Evolutionary conservation across 2,797 vertebrate species (phyloP).

Genomic region (Vipera ursinii): DNA sequence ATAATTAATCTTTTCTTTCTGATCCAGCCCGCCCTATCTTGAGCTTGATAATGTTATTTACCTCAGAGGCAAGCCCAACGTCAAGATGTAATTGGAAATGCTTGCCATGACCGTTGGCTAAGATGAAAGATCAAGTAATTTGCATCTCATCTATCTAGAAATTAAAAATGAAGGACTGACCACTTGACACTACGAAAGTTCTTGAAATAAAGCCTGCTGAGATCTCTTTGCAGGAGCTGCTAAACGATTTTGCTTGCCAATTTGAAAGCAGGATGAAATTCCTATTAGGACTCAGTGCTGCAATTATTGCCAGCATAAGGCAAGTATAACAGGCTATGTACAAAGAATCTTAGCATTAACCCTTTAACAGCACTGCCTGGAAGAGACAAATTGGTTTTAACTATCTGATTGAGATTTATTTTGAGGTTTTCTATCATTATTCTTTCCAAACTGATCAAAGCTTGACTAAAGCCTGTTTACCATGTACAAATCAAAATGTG

Average conservation of each 20-base stretch:
- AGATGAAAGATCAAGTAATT: conserved; percentile 64
- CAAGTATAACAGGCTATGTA: conserved; percentile 43
- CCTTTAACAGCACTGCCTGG: not conserved
- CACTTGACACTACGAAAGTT: conserved; percentile 68
- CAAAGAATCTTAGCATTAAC: conserved; percentile 47
- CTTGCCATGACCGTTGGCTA: conserved; percentile 58
- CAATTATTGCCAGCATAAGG: conserved; percentile 61
- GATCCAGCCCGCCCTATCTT: conserved; percentile 43
- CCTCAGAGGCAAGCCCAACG: conserved; percentile 48
- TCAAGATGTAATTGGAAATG: conserved; percentile 59
- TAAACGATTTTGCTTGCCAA: conserved; percentile 61
- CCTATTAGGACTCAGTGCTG: conserved; percentile 44
- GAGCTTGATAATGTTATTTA: conserved; percentile 67
- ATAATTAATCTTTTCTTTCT: conserved; percentile 61
- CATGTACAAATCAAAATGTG: not conserved
- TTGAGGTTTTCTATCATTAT: not conserved
- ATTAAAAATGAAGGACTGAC: conserved; percentile 71
- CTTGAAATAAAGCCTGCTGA: conserved; percentile 69
- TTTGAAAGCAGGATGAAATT: conserved; percentile 67
- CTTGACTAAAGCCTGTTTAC: not conserved
- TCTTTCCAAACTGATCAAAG: not conserved
- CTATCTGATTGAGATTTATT: not conserved
- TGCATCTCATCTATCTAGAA: conserved; percentile 68
- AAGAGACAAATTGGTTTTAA: not conserved
- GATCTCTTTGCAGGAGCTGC: conserved; percentile 64